phyloP scores from a whole-genome alignment of 1,140 invertebrate genomes.

The Saccostrea echinata region DNA sequence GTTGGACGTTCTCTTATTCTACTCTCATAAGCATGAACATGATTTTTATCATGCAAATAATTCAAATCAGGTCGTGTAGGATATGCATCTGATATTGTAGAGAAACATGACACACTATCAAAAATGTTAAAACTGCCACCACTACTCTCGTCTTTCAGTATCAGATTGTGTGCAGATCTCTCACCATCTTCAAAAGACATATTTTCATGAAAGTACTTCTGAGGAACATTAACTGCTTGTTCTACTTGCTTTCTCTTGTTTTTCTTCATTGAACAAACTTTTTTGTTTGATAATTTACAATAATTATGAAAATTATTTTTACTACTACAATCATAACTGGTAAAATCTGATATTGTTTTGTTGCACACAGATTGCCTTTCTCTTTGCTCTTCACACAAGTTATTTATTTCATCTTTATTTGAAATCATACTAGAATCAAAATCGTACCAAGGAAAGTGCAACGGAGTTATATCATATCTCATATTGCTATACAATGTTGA shows the following conservation, averaged over 20 bases:
- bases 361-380: background rate
- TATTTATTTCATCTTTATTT: background rate
- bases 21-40: conserved; percentile 10
- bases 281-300: conserved; percentile 3
- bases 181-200: conserved; percentile 17
- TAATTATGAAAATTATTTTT: background rate
- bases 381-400: background rate
- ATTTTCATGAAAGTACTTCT: background rate
- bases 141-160: background rate
- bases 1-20: conserved; percentile 11
- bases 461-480: conserved; percentile 8
- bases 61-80: conserved; percentile 1
- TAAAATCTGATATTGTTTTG: background rate
- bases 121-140: background rate
- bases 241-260: background rate
- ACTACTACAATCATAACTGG: background rate
- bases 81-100: background rate
- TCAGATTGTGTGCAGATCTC: conserved; percentile 4
- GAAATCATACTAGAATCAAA: background rate
- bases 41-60: conserved; percentile 15
- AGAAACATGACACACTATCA: conserved; percentile 13
- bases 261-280: background rate
- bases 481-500: conserved; percentile 1
- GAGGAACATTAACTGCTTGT: background rate
- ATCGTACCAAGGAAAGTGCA: conserved; percentile 15